Percentiles rank a stretch among this genome's conserved stretches.
phyloP scores from a whole-genome alignment of 2,797 vertebrate genomes.

The Sebastes dallii region DNA sequence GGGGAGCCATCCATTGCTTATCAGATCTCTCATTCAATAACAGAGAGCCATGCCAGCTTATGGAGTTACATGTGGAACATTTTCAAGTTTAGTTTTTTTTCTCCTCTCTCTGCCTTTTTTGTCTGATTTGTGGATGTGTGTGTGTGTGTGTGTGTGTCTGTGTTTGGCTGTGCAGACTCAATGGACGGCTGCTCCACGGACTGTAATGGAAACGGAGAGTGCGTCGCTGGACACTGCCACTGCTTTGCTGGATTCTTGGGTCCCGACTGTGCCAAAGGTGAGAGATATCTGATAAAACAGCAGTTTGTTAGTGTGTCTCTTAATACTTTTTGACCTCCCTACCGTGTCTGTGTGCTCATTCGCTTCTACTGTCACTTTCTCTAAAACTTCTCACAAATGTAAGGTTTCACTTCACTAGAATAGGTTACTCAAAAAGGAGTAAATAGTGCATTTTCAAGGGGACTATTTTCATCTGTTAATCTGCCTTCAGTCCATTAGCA shows the following conservation, averaged over 20 bases:
- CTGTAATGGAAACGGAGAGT: slow-evolving; percentile 96
- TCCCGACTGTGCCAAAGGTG: slow-evolving; percentile 95
- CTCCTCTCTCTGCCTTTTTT: neutral
- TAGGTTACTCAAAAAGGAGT: neutral
- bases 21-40: slow-evolving; percentile 81
- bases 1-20: slow-evolving; percentile 81
- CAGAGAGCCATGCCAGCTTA: slow-evolving; percentile 57
- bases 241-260: slow-evolving; percentile 95
- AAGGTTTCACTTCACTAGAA: neutral
- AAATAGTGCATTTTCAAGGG: neutral
- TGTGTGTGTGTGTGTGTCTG: slow-evolving; percentile 15
- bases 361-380: neutral
- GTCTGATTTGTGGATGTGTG: slow-evolving; percentile 24
- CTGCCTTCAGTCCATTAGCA: neutral
- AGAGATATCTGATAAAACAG: slow-evolving; percentile 42
- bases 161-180: slow-evolving; percentile 79
- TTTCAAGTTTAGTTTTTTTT: slow-evolving; percentile 22
- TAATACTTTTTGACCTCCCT: neutral
- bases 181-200: slow-evolving; percentile 95
- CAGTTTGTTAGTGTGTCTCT: neutral
- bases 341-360: neutral
- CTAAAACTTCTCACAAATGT: neutral
- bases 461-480: neutral
- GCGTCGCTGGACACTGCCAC: slow-evolving; percentile 95
- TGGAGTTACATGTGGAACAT: slow-evolving; percentile 60